Evolutionary conservation across 2,113 vertebrate genomes (phyloP).

Genomic region (Epinephelus cyanopodus): DNA sequence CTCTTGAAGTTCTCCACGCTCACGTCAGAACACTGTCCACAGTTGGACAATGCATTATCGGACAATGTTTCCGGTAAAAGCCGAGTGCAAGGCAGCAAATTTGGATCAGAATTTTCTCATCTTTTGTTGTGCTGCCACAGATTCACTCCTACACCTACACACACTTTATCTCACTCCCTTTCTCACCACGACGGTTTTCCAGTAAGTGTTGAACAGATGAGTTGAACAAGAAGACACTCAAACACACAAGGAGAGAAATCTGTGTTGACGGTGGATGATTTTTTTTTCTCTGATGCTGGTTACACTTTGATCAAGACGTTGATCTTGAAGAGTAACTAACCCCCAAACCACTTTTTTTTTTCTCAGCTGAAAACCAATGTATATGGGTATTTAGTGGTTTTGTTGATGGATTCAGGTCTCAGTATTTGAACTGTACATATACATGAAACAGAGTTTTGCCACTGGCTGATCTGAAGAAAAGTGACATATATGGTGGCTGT

Average conservation of each 20-base stretch:
- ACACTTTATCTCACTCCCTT: constrained; percentile 23
- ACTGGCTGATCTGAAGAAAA: too few species aligned
- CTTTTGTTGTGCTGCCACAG: constrained; percentile 43
- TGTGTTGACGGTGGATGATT: constrained; percentile 51
- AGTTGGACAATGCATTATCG: constrained; percentile 13
- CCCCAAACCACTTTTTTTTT: too few species aligned
- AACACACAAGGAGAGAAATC: constrained; percentile 63
- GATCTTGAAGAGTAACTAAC: constrained; percentile 1
- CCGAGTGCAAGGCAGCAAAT: constrained; percentile 55
- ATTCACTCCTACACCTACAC: constrained; percentile 38
- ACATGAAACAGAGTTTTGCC: too few species aligned
- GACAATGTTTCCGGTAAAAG: constrained; percentile 43
- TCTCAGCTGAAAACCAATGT: too few species aligned
- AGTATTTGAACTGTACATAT: too few species aligned
- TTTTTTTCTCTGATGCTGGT: constrained; percentile 36
- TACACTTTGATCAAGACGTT: constrained; percentile 35
- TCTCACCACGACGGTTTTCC: constrained; percentile 42
- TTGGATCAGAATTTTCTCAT: constrained; percentile 25
- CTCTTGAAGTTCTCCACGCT: constrained; percentile 53
- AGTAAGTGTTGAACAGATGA: constrained; percentile 51
- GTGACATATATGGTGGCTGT: too few species aligned
- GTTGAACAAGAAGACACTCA: constrained; percentile 64
- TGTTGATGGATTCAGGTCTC: too few species aligned
- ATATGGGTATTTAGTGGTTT: too few species aligned
- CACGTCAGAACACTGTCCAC: constrained; percentile 43